Evolutionary conservation across 1,140 invertebrate genomes (phyloP).

Genomic region (Whitmania pigra): DNA sequence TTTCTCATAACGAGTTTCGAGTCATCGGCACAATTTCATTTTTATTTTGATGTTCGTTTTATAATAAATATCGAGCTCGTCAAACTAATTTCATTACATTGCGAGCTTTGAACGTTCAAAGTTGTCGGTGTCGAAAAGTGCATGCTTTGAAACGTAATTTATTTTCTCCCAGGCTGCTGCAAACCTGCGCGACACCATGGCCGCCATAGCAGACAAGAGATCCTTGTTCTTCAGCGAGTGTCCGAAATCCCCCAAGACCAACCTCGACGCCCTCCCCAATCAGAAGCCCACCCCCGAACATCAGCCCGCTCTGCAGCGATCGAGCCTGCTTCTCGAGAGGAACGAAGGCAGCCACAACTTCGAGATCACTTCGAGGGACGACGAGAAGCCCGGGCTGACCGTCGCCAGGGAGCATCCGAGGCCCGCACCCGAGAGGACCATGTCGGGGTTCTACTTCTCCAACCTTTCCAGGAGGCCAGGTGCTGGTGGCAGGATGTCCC

Average conservation of each 20-base stretch:
- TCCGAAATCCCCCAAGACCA: background rate
- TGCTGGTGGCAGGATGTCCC: background rate
- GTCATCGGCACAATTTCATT: too few species aligned
- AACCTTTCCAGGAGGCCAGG: too few species aligned
- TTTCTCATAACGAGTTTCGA: too few species aligned
- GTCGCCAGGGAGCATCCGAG: background rate
- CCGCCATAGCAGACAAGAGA: background rate
- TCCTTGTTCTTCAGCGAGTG: constrained; percentile 3
- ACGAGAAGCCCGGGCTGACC: background rate
- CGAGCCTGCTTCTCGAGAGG: background rate
- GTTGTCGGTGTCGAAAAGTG: too few species aligned
- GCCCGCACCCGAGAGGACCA: too few species aligned
- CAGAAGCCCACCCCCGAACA: background rate
- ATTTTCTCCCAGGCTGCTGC: background rate
- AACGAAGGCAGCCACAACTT: background rate
- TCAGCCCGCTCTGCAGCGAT: background rate
- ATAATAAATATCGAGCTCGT: too few species aligned
- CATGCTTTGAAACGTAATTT: background rate
- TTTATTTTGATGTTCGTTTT: too few species aligned
- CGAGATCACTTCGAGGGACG: background rate
- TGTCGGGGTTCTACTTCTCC: too few species aligned
- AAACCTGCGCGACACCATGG: background rate
- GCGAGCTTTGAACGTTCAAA: too few species aligned
- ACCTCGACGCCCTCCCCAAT: background rate
- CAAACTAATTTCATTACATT: too few species aligned